Percentiles rank a stretch among this genome's conserved stretches.
phyloP scores from a whole-genome alignment of 2,797 vertebrate genomes.

The Astyanax mexicanus region DNA sequence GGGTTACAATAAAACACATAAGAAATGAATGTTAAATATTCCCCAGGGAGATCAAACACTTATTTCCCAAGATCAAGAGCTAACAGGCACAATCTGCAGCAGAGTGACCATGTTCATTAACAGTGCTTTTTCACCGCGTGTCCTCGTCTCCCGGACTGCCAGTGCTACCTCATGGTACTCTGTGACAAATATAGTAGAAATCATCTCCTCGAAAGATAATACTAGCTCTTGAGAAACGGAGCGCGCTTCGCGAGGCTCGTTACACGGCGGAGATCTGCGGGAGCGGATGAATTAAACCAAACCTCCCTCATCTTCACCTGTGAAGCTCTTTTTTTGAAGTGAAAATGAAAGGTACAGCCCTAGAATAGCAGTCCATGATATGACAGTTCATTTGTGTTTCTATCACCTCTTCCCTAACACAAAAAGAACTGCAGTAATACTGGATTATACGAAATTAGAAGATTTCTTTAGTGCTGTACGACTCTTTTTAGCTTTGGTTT shows the following conservation, averaged over 20 bases:
- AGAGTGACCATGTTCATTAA: conserved; percentile 49
- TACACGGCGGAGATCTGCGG: conserved; percentile 25
- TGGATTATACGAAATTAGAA: not conserved
- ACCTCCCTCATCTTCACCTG: conserved; percentile 7
- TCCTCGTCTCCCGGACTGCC: not conserved
- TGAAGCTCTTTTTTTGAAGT: conserved; percentile 25
- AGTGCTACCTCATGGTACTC: conserved; percentile 50
- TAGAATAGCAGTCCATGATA: conserved; percentile 19
- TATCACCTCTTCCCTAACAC: not conserved
- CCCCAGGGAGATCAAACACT: conserved; percentile 46
- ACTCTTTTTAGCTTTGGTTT: too few relatives aligned
- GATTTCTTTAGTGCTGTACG: not conserved
- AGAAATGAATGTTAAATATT: conserved; percentile 47
- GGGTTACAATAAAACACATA: conserved; percentile 47
- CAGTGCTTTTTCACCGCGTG: conserved; percentile 34
- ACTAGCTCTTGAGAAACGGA: conserved; percentile 1
- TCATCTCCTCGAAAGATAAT: conserved; percentile 4
- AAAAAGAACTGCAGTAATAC: conserved; percentile 1
- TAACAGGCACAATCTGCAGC: conserved; percentile 38
- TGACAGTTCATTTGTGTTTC: conserved; percentile 20
- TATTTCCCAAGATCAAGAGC: conserved; percentile 34
- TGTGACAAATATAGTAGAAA: conserved; percentile 18
- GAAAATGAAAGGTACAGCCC: conserved; percentile 43
- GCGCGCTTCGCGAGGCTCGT: conserved; percentile 17
- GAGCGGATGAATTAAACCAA: not conserved